Base-by-base conservation (phyloP, 2,113 vertebrate species). In the Leuciscus idus region DNA sequence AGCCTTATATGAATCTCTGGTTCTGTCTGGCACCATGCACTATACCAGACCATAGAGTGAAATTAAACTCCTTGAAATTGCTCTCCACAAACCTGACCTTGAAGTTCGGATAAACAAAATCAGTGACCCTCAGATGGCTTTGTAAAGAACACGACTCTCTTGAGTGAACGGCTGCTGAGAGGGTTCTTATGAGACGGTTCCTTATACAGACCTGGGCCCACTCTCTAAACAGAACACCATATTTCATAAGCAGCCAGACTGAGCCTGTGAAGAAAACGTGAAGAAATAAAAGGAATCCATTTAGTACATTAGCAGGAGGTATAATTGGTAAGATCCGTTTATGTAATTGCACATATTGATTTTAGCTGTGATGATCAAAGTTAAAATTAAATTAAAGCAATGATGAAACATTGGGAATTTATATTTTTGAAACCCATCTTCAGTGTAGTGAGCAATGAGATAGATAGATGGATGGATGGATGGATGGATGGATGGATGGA, bases 331-430 rank as follows among this genome's bases (percentile, higher is more conserved):
- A 75, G 83, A 81, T 73, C 84, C 84, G 91, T 93, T 92, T 92
- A 92, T 93, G 90, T 93, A 92, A 93, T 93, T 94, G 92, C 92
- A 89, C 72, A 81, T 92, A 95, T 93, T 89, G 93, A 94, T 93
- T 91, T 39, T 72, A 74, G 88, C 81, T 88, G 73, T 89, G 91
- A 87, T 90, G 90, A 86, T 90, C 66, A 88, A 88, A 68, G 89
- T 90, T 89, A 88, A 91, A 92, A 91, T 91, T 77, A 89, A 92
- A 94, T 92, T 91, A 91, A 80, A 92, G 91, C 92, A 92, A 92
- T 84, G 91, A 91, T 92, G 88, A 72, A 36, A 19, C 10, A 1
- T 43, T 72, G 68, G 36, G 39, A 43, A 72, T 72, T 2, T 17
- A 39, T 43, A 12, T 39, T 43, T 72, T 23, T 23, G 33, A 72